A percentile compares a stretch with the other conserved stretches of the same genome.
These are phyloP conservation scores for Echinometra lucunter DNA, from an alignment of 53 echinoderm and acorn worm species.

Conservation along the genomic window DNA sequence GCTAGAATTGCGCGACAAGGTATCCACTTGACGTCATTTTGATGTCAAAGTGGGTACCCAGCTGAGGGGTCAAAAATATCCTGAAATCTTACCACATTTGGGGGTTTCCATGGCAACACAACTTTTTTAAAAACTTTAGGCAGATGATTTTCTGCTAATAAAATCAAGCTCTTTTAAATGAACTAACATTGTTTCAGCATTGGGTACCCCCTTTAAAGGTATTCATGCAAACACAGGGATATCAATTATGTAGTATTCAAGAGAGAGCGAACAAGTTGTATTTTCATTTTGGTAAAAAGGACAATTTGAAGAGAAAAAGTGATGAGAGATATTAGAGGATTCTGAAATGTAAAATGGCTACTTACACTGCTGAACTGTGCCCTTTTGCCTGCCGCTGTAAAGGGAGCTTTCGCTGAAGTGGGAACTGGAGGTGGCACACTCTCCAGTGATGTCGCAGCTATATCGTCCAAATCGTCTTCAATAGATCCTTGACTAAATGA, in stretches of 20 bases:
- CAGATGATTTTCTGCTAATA: too few species aligned
- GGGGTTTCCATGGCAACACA: too few species aligned
- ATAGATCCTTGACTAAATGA: constrained; percentile 83
- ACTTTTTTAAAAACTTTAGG: too few species aligned
- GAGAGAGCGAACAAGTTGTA: not conserved
- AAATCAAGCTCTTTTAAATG: too few species aligned
- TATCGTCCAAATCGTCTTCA: constrained; percentile 79
- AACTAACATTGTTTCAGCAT: too few species aligned
- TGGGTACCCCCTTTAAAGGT: too few species aligned
- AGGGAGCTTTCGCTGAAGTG: constrained; percentile 31
- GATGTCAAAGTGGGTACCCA: too few species aligned
- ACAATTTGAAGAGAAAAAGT: not conserved
- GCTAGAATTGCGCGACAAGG: too few species aligned
- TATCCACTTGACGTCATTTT: too few species aligned
- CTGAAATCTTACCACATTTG: too few species aligned
- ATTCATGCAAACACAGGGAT: not conserved
- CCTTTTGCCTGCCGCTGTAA: constrained; percentile 62
- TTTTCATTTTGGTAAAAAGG: not conserved
- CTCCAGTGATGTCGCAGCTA: not conserved
- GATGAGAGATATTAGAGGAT: not conserved
- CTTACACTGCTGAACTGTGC: constrained; percentile 68
- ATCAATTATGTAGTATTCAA: not conserved
- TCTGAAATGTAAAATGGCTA: not conserved
- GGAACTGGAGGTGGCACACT: not conserved
- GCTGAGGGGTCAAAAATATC: too few species aligned